These are phyloP conservation scores for Acanthisitta chloris DNA, from an alignment of 2,113 vertebrate genomes.

Conservation along the genomic window DNA sequence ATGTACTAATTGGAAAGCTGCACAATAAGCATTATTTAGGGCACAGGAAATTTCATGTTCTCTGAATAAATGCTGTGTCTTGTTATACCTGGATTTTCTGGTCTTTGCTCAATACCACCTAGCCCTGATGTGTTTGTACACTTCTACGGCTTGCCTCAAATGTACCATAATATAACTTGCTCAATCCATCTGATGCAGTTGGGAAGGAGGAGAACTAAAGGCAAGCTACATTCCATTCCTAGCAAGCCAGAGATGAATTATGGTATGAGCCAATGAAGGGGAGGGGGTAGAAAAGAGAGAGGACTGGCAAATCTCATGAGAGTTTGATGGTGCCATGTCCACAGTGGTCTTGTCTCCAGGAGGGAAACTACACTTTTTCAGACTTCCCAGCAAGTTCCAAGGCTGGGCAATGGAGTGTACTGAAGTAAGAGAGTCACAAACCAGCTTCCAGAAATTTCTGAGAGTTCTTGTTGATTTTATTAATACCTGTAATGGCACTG, in stretches of 20 bases:
- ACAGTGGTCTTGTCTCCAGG: no score
- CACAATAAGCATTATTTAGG: neutral
- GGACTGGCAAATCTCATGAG: neutral
- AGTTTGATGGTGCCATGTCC: neutral
- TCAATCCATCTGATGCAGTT: neutral
- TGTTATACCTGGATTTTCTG: neutral
- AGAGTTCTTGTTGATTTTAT: neutral
- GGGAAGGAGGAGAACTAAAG: neutral
- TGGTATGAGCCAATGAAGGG: neutral
- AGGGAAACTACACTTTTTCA: rapidly evolving
- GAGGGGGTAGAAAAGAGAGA: neutral
- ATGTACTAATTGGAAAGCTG: neutral
- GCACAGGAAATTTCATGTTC: neutral
- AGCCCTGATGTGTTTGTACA: neutral
- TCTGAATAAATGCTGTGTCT: neutral
- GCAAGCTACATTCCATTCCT: neutral
- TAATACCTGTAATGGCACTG: neutral
- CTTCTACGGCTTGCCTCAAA: neutral
- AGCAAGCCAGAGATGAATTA: neutral
- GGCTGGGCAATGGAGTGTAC: neutral
- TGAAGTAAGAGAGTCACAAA: neutral
- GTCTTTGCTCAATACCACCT: neutral
- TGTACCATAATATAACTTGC: no score
- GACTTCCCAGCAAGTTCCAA: neutral
- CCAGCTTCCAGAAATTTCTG: neutral